These are phyloP conservation scores for Noctua comes DNA, from an alignment of 2,888 invertebrate species.

Conservation along the genomic window DNA sequence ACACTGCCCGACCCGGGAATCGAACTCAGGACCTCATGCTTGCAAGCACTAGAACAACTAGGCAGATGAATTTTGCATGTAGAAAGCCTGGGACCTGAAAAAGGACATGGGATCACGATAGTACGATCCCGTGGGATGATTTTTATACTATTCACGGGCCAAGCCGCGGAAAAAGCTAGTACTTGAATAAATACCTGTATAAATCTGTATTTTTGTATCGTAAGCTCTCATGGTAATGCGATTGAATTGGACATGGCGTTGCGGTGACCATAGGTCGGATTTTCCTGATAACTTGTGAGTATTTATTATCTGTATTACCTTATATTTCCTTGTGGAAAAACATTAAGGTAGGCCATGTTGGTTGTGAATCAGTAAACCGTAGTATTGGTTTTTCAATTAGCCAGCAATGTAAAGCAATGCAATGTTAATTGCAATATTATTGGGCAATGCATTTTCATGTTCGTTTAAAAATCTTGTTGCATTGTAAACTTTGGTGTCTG, in stretches of 20 bases:
- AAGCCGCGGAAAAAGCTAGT: background rate
- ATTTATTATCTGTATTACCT: background rate
- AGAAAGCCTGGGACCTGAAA: background rate
- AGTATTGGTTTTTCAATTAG: background rate
- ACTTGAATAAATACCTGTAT: slow-evolving; percentile 18
- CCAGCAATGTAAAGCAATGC: background rate
- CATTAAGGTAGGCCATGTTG: no score
- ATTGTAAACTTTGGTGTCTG: background rate
- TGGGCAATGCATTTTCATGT: background rate
- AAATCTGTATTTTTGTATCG: slow-evolving; percentile 63
- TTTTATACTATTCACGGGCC: no score
- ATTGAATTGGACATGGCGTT: slow-evolving; percentile 62
- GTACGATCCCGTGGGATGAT: no score
- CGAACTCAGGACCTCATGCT: background rate
- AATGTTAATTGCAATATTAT: background rate
- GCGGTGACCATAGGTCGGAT: slow-evolving; percentile 41
- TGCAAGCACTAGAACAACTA: background rate
- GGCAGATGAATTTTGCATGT: background rate
- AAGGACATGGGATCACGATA: no score
- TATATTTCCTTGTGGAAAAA: background rate
- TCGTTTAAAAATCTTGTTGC: background rate
- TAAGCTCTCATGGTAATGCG: slow-evolving; percentile 58
- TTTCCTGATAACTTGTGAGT: background rate
- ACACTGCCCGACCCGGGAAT: background rate
- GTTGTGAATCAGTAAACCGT: background rate